phyloP scores from a whole-genome alignment of 2,113 vertebrate genomes.

The Pangasianodon gigas region DNA sequence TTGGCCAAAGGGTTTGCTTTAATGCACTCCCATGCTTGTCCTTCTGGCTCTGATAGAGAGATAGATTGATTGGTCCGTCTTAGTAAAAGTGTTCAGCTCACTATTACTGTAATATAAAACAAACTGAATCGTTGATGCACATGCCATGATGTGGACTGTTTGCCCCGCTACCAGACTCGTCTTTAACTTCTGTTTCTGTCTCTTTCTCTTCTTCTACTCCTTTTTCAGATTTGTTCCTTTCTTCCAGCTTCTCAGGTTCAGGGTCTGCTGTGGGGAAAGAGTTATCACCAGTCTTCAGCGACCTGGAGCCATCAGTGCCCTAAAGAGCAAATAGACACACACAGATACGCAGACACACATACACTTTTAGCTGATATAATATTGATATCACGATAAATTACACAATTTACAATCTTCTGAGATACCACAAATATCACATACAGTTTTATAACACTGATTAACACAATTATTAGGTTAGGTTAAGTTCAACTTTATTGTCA shows the following conservation, averaged over 20 bases:
- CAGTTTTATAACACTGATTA: no score
- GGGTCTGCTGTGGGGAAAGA: slow-evolving; percentile 57
- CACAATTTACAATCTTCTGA: background rate
- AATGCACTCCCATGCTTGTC: slow-evolving; percentile 62
- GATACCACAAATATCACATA: background rate
- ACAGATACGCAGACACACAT: background rate
- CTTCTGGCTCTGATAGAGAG: slow-evolving; percentile 54
- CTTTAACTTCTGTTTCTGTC: slow-evolving; percentile 58
- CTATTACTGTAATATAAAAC: background rate
- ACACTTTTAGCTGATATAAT: background rate
- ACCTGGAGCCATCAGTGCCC: slow-evolving; percentile 65
- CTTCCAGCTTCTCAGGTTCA: slow-evolving; percentile 46
- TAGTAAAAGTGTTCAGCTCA: background rate
- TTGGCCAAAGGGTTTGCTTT: slow-evolving; percentile 45
- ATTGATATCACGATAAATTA: background rate
- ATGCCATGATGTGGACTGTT: slow-evolving; percentile 64
- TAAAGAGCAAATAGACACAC: slow-evolving; percentile 38
- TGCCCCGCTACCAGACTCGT: slow-evolving; percentile 51
- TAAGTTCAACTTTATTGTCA: no score
- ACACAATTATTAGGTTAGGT: background rate
- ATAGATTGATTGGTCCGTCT: background rate
- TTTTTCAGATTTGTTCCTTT: slow-evolving; percentile 43
- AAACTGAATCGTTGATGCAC: background rate
- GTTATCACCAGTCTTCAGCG: slow-evolving; percentile 65
- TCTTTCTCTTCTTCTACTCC: slow-evolving; percentile 56